Evolutionary conservation across 2,113 vertebrate species (phyloP).

Genomic region (Seriola rivoliana): DNA sequence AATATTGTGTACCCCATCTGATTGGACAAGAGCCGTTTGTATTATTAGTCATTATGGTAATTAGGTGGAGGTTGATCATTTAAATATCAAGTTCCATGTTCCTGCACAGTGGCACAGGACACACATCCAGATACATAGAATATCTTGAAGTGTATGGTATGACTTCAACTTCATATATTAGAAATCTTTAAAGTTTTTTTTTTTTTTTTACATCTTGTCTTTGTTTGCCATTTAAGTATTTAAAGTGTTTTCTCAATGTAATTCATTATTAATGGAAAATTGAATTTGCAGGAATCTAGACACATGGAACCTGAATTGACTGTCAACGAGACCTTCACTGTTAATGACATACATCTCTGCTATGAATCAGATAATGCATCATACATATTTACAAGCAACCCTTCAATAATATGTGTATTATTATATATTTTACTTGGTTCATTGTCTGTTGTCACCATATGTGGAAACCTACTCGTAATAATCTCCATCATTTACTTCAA

Average conservation of each 20-base stretch:
- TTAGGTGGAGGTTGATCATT: background rate
- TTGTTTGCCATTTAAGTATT: background rate
- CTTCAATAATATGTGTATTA: slow-evolving; percentile 22
- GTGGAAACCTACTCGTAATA: slow-evolving; percentile 51
- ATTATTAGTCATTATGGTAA: background rate
- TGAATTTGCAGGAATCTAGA: background rate
- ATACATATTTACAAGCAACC: background rate
- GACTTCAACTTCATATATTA: no score
- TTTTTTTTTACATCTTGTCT: no score
- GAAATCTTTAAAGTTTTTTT: no score
- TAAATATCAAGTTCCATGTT: background rate
- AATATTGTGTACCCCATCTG: background rate
- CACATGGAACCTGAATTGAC: background rate
- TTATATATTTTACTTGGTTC: slow-evolving; percentile 10
- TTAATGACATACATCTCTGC: slow-evolving; percentile 17
- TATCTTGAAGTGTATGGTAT: background rate
- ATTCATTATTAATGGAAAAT: background rate
- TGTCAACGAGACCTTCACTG: background rate
- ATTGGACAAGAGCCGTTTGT: background rate
- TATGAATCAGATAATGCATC: background rate
- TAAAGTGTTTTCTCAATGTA: background rate
- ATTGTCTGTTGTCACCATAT: slow-evolving; percentile 21
- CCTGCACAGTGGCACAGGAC: background rate
- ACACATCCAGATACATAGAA: background rate
- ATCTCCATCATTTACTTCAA: slow-evolving; percentile 39